phyloP scores from a whole-genome alignment of 2,113 vertebrate species.

The Callionymus lyra region DNA sequence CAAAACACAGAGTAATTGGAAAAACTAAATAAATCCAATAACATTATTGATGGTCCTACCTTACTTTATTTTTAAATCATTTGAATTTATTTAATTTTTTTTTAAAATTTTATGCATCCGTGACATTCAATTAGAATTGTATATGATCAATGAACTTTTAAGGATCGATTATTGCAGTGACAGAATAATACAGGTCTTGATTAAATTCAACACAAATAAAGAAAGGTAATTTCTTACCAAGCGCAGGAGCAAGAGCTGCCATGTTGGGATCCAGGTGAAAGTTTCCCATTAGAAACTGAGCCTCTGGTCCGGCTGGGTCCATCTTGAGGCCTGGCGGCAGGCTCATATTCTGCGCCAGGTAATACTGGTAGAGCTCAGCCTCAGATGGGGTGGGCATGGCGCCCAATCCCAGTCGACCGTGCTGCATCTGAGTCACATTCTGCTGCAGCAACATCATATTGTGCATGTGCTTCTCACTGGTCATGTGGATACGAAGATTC shows the following conservation, averaged over 20 bases:
- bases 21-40: no score
- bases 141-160: no score
- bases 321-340: slow-evolving; percentile 85
- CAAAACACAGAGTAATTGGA: no score
- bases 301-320: slow-evolving; percentile 78
- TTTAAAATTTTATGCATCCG: no score
- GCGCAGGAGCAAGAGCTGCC: slow-evolving; percentile 80
- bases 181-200: not conserved
- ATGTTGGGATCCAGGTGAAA: slow-evolving; percentile 89
- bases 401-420: slow-evolving; percentile 81
- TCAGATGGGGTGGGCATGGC: slow-evolving; percentile 87
- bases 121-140: no score
- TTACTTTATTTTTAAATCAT: no score
- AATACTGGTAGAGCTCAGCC: slow-evolving; percentile 98
- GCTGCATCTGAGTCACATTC: slow-evolving; percentile 92
- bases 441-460: slow-evolving; percentile 98
- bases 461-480: slow-evolving; percentile 99
- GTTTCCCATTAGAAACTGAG: slow-evolving; percentile 87
- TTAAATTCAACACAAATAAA: no score
- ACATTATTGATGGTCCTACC: no score
- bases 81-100: no score
- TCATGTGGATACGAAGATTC: slow-evolving; percentile 99
- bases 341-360: slow-evolving; percentile 94
- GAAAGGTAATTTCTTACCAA: slow-evolving; percentile 74
- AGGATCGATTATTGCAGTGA: no score